Conservation (phyloP, 2,888 invertebrate genomes). For the Pherbina coryleti region DNA sequence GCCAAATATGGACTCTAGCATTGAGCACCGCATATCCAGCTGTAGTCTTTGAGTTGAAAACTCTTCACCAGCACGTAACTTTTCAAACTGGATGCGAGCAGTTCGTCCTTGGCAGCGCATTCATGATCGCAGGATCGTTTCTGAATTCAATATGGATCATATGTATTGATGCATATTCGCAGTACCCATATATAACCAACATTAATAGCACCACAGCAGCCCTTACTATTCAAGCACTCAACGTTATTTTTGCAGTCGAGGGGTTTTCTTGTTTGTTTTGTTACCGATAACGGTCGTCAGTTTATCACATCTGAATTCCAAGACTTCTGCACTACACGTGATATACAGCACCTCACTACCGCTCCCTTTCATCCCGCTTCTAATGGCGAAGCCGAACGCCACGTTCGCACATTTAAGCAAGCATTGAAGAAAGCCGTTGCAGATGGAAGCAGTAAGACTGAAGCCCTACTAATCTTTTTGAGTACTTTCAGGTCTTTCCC, state of each 20-base stretch:
- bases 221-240: neutral
- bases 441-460: conserved; percentile 26
- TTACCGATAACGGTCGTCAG: conserved; percentile 49
- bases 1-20: neutral
- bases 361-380: neutral
- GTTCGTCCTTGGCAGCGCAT: conserved; percentile 57
- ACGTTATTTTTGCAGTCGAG: neutral
- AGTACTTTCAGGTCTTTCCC: neutral
- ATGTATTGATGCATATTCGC: conserved; percentile 65
- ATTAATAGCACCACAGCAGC: conserved; percentile 33
- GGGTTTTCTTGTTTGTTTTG: conserved; percentile 12
- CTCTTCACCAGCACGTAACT: conserved; percentile 40
- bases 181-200: conserved; percentile 63
- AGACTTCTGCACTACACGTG: conserved; percentile 42
- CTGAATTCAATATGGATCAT: conserved; percentile 57
- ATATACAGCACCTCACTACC: too few relatives aligned
- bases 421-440: conserved; percentile 32
- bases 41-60: too few relatives aligned
- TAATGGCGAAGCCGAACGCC: neutral
- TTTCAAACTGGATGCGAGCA: neutral
- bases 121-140: conserved; percentile 68
- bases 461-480: conserved; percentile 26
- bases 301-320: conserved; percentile 30
- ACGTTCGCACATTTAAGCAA: conserved; percentile 10
- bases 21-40: neutral